Base-by-base conservation (phyloP, 1,140 invertebrate genomes). In the Lucilia cuprina region DNA sequence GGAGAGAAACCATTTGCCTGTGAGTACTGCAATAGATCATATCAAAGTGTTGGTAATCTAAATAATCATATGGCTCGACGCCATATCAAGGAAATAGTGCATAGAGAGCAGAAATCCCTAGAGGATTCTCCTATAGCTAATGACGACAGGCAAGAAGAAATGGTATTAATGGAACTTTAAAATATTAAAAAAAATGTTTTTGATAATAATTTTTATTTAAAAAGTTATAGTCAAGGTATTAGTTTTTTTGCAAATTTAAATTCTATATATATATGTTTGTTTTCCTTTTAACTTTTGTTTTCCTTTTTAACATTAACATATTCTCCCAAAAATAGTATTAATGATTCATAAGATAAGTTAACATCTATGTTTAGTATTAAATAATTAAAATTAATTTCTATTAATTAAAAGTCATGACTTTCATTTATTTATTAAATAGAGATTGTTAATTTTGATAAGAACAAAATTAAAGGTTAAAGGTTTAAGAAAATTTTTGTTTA, bases 1-100 rank as follows among this genome's bases (percentile, higher is more conserved):
- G 89, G 89, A 1, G 89, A 90, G 70, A 90, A 90, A 83, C 89
- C 89, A 0, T 89, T 85, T 14, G 78, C 84, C 9, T 90, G 89
- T 78, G 84, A 85, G 0, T 87, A 87, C 82, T 90, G 89, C 60
- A 85, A 85, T 21, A 87, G 87, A 50, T 86, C 86, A 13, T 90
- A 90, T 84, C 89, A 90, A 84, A 90, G 89, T 74, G 87, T 90
- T 9, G 89, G 89, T 12, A 90, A 90, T 86, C 85, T 90, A 0
- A 90, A 90, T 77, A 90, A 89, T 85, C 89, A 90, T 65, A 88
- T 87, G 84, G 83, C 85, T 41, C 85, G 88, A 34, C 86, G 86
- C 74, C 89, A 90, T 75, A 70, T 70, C 7, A 19, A 70, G 65
- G 65, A 70, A 70, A 70, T 70, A 10, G 78, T 25, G 21, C 17